Percentiles rank a stretch among this genome's conserved stretches.
These are phyloP conservation scores for Pseudotriccus pelzelni DNA, from an alignment of 2,797 vertebrate genomes.

Conservation along the genomic window DNA sequence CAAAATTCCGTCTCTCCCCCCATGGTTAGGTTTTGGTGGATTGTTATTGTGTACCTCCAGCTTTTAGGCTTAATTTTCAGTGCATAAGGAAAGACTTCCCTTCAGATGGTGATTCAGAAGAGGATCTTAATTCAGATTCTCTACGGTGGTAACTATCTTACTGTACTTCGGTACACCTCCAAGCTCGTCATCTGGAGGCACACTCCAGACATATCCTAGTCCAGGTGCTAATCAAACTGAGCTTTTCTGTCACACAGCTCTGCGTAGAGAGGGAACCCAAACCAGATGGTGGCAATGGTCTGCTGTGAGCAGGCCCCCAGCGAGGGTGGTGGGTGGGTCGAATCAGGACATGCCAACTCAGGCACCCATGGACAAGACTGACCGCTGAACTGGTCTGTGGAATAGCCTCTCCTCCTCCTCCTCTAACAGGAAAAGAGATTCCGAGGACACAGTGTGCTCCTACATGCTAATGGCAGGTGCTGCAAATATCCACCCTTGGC, in stretches of 20 bases:
- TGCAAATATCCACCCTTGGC: background rate
- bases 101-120: background rate
- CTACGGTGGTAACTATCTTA: background rate
- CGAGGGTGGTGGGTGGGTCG: background rate
- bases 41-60: background rate
- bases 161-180: background rate
- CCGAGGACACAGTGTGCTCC: background rate
- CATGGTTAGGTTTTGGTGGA: background rate
- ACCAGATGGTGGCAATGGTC: rapidly evolving
- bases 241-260: background rate
- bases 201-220: background rate
- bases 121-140: background rate
- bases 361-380: background rate
- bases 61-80: background rate
- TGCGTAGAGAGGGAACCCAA: background rate
- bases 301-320: background rate
- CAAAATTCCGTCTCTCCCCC: background rate
- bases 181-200: background rate
- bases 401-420: background rate
- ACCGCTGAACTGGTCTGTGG: background rate
- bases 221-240: background rate
- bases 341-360: background rate
- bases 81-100: background rate
- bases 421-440: background rate
- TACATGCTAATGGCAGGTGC: background rate